Evolutionary conservation across 2,888 invertebrate genomes (phyloP), one percentile per base, ranked within the genome.

Genomic region (Microchrysa polita): DNA sequence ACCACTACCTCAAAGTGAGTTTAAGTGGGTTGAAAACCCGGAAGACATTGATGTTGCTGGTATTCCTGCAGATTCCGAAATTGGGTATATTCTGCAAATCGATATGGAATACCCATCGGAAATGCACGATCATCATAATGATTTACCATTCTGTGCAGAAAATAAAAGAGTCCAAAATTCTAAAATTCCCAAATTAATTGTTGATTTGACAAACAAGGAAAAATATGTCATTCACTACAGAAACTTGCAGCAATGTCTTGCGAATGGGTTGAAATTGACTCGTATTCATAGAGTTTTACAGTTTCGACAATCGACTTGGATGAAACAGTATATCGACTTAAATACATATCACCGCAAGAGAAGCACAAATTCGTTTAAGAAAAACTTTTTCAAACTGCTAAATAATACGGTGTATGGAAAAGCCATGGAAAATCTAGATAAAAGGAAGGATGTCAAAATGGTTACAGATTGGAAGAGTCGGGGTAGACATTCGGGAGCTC

Each of bases 301-400:
- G 76, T 83, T 83, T 76, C 73, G 76, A n/a, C n/a, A n/a, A n/a
- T n/a, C n/a, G n/a, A n/a, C n/a, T n/a, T 84, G 82, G 81, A 76
- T 85, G 55, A 80, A 81, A 73, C 60, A 55, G n/a, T 74, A 73
- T 59, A 74, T 76, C 27, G 74, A 74, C 69, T n/a, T n/a, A n/a
- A 53, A 53, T 53, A 53, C 53, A n/a, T 16, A 53, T 53, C 16
- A 53, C 44, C 76, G 0, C 83, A 83, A 73, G 82, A 82, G 1
- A 74, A 79, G n/a, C 77, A 79, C 74, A 63, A 81, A 79, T 67
- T 78, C 79, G 16, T 83, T 83, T 18, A 72, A 74, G 23, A 74
- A 67, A 59, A 34, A 59, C 23, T 67, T 72, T 42, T 74, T 82
- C 82, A 1, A n/a, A n/a, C 42, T 42, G 7, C 42, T 42, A 42